Evolutionary conservation across 2,797 vertebrate genomes (phyloP), one percentile per base, ranked within the genome.

Genomic region (Peromyscus aztecus): DNA sequence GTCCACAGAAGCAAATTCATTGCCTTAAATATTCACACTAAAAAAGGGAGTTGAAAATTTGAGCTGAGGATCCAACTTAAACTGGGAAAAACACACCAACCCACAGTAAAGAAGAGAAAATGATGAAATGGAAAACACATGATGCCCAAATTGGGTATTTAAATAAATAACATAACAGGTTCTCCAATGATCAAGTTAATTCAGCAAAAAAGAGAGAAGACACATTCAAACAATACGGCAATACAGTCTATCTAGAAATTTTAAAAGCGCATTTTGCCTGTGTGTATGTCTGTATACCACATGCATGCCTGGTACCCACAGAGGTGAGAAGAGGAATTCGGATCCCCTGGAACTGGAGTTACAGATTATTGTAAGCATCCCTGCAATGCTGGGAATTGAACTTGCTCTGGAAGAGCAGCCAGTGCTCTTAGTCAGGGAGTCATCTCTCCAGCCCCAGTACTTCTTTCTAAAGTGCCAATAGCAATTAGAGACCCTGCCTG

Each of bases 1-100:
- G 40, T 23, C 85, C 34, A 67, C 1, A 81, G 69, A 83, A 90
- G 87, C 14, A 94, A 78, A 91, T 55, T 55, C 34, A 24, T 61
- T 94, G 83, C 67, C 93, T 83, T 91, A 49, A 69, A 73, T 65
- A 77, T 84, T 46, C 90, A 71, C 14, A 23, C 29, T 43, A 57
- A 16, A 46, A 78, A 31, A 85, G 57, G 49, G 29, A 2, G 23
- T 78, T 63, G n/a, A 52, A 67, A 52, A 84, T 49, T 5, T 46
- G 65, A 89, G 13, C 34, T 24, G 24, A 49, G 65, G 11, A 52
- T 65, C 3, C 8, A 55, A 27, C 40, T 63, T 40, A 59, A 59
- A 23, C 31, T 29, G 10, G 85, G 43, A 61, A 86, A 59, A 14
- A 67, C 8, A 31, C 12, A 52, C 23, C 17, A 49, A 75, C n/a